Evolutionary conservation across 1,140 invertebrate species (phyloP).

Genomic region (Euschistus heros): DNA sequence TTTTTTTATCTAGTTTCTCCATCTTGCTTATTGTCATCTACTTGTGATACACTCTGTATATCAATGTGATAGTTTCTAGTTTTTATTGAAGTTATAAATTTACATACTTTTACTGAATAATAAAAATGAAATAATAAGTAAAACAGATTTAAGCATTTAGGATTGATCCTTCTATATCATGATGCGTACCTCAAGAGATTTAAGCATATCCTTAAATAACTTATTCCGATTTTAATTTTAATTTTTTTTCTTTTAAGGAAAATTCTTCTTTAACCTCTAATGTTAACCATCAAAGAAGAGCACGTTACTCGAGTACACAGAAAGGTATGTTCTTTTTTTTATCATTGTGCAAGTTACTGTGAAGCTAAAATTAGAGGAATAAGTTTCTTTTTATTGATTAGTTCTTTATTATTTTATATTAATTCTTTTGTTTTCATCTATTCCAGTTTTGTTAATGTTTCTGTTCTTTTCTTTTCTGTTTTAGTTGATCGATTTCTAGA

Average conservation of each 20-base stretch:
- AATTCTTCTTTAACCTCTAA: slow-evolving; percentile 16
- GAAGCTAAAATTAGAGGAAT: no score
- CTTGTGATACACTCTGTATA: no score
- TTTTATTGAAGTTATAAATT: no score
- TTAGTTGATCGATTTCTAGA: slow-evolving; percentile 26
- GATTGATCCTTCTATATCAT: no score
- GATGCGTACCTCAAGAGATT: no score
- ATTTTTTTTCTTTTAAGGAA: not conserved
- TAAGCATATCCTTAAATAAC: no score
- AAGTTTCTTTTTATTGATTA: not conserved
- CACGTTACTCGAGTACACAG: slow-evolving; percentile 14
- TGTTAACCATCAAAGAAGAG: slow-evolving; percentile 22
- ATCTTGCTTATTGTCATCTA: no score
- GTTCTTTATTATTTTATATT: not conserved
- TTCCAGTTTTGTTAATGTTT: slow-evolving; percentile 1
- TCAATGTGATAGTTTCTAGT: no score
- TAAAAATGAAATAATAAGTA: no score
- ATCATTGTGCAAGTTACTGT: not conserved
- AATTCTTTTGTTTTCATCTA: not conserved
- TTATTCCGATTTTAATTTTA: not conserved
- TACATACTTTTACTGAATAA: no score
- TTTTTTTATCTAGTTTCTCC: no score
- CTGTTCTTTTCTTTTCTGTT: slow-evolving; percentile 19
- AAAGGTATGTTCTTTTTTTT: slow-evolving; percentile 19
- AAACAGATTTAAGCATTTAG: no score